Percentiles rank a stretch among this genome's conserved stretches.
These are phyloP conservation scores for Luffia ferchaultella DNA, from an alignment of 2,888 invertebrate genomes.

Conservation along the genomic window DNA sequence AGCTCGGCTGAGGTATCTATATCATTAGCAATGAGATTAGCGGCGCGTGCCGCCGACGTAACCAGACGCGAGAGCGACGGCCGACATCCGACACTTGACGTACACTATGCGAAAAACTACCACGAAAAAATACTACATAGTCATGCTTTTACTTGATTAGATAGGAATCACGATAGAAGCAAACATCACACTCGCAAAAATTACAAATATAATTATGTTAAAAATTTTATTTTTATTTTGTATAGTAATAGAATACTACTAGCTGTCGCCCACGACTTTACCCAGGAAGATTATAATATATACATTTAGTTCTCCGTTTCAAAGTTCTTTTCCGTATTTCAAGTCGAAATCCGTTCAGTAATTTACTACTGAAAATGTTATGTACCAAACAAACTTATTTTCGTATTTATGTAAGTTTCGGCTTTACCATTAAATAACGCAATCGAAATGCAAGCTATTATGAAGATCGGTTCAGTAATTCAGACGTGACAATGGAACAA, in stretches of 20 bases:
- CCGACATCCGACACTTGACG: slow-evolving; percentile 36
- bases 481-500: too few relatives aligned
- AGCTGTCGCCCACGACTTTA: too few relatives aligned
- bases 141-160: slow-evolving; percentile 4
- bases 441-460: too few relatives aligned
- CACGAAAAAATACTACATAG: slow-evolving; percentile 3
- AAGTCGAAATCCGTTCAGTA: too few relatives aligned
- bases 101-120: slow-evolving; percentile 14
- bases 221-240: slow-evolving; percentile 9
- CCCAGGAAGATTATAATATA: too few relatives aligned
- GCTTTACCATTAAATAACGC: too few relatives aligned
- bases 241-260: slow-evolving; percentile 7
- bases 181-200: background rate
- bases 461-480: too few relatives aligned
- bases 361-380: too few relatives aligned
- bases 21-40: slow-evolving; percentile 9
- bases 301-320: too few relatives aligned
- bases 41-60: slow-evolving; percentile 44
- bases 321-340: too few relatives aligned
- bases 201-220: background rate
- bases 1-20: slow-evolving; percentile 8
- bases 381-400: too few relatives aligned
- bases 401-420: too few relatives aligned
- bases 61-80: slow-evolving; percentile 48
- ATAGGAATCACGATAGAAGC: background rate